phyloP scores from a whole-genome alignment of 2,113 vertebrate species.

The Rhea pennata region DNA sequence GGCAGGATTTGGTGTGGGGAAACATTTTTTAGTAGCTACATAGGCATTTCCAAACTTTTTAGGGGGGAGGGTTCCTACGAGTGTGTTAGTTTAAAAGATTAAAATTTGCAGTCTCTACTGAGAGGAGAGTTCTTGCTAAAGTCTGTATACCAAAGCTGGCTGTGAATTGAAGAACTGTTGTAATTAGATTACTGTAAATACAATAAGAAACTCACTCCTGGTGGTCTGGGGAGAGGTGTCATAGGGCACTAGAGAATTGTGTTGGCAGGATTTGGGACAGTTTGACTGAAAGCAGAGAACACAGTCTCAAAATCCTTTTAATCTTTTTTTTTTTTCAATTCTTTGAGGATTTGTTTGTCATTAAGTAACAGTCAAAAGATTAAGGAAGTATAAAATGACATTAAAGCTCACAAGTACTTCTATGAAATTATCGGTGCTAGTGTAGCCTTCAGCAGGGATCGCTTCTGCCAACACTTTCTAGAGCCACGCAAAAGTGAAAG shows the following conservation, averaged over 20 bases:
- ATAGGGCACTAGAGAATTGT: conserved; percentile 74
- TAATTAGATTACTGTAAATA: conserved; percentile 92
- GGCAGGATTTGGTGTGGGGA: neutral
- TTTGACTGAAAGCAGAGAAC: conserved; percentile 75
- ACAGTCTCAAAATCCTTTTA: conserved; percentile 82
- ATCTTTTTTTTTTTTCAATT: conserved; percentile 76
- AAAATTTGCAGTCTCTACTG: conserved; percentile 50
- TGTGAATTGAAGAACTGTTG: conserved; percentile 73
- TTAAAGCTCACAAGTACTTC: conserved; percentile 56
- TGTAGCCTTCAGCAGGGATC: conserved; percentile 14
- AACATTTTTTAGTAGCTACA: neutral
- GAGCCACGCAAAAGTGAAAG: neutral
- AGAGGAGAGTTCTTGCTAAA: conserved; percentile 59
- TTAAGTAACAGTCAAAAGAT: conserved; percentile 76
- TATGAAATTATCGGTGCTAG: conserved; percentile 52
- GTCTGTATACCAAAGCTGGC: conserved; percentile 76
- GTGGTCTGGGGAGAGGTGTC: conserved; percentile 81
- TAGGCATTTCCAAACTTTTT: conserved; percentile 16
- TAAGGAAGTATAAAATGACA: conserved; percentile 70
- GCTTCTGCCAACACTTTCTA: conserved; percentile 16
- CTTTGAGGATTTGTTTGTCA: conserved; percentile 84
- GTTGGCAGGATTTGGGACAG: conserved; percentile 74
- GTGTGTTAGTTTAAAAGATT: conserved; percentile 80
- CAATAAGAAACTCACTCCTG: conserved; percentile 84
- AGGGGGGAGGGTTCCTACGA: neutral